Evolutionary conservation across 2,888 invertebrate species (phyloP).

Genomic region (Mimachlamys varia): DNA sequence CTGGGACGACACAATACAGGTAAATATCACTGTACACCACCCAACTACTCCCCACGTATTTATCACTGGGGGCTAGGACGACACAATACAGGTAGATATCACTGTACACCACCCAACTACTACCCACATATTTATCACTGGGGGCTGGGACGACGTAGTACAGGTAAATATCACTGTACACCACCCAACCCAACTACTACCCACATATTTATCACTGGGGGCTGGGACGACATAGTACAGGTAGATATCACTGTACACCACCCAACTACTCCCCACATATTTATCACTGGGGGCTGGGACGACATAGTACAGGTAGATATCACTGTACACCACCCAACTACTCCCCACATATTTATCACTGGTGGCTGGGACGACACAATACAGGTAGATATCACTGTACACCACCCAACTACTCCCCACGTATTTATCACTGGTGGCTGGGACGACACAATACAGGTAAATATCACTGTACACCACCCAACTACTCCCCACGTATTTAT

Average conservation of each 20-base stretch:
- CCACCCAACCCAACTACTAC: slow-evolving; percentile 76
- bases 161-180: no score
- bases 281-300: slow-evolving; percentile 81
- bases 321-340: slow-evolving; percentile 78
- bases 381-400: slow-evolving; percentile 80
- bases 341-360: slow-evolving; percentile 77
- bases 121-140: slow-evolving; percentile 78
- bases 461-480: slow-evolving; percentile 79
- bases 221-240: slow-evolving; percentile 81
- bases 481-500: slow-evolving; percentile 76
- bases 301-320: slow-evolving; percentile 81
- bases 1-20: slow-evolving; percentile 81
- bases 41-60: slow-evolving; percentile 76
- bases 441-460: slow-evolving; percentile 81
- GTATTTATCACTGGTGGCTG: slow-evolving; percentile 81
- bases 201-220: slow-evolving; percentile 79
- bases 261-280: slow-evolving; percentile 75
- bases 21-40: slow-evolving; percentile 79
- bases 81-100: slow-evolving; percentile 81
- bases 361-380: slow-evolving; percentile 82
- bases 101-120: slow-evolving; percentile 78
- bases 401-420: slow-evolving; percentile 76
- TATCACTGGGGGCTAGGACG: slow-evolving; percentile 81
- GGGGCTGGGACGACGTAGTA: slow-evolving; percentile 81
- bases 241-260: slow-evolving; percentile 80